Conservation (phyloP, 1,140 invertebrate species). For the Micrasema minimum region DNA sequence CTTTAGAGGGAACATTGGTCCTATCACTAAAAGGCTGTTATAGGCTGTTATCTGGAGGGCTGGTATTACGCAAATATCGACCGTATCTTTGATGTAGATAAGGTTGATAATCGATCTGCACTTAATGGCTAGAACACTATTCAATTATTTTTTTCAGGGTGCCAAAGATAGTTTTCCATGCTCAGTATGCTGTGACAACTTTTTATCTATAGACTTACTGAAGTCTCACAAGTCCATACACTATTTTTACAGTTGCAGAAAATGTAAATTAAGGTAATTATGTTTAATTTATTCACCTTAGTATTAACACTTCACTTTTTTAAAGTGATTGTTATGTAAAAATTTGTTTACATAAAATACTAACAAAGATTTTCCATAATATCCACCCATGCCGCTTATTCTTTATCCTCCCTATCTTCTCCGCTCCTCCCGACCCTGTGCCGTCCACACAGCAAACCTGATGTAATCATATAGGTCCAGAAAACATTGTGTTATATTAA, state of each 20-base stretch:
- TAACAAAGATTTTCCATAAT: not conserved
- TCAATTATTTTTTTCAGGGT: slow-evolving; percentile 27
- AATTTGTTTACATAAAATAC: not conserved
- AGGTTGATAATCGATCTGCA: no score
- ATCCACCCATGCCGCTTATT: no score
- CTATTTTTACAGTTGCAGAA: slow-evolving; percentile 35
- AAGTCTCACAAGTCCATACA: slow-evolving; percentile 33
- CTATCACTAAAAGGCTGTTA: no score
- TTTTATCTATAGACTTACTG: slow-evolving; percentile 24
- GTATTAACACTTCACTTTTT: not conserved
- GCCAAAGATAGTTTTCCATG: slow-evolving; percentile 1
- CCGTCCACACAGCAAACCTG: not conserved
- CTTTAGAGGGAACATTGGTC: no score
- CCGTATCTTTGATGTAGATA: no score
- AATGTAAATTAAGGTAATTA: slow-evolving; percentile 36
- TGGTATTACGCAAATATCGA: no score
- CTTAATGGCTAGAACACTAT: no score
- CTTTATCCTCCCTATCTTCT: no score
- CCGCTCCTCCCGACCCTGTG: no score
- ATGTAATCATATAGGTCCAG: not conserved
- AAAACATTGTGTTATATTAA: slow-evolving; percentile 4
- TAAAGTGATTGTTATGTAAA: not conserved
- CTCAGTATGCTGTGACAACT: slow-evolving; percentile 35
- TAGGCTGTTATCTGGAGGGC: no score
- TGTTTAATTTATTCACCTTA: not conserved